phyloP scores from a whole-genome alignment of 2,113 vertebrate species.

The Accipiter virgatus region DNA sequence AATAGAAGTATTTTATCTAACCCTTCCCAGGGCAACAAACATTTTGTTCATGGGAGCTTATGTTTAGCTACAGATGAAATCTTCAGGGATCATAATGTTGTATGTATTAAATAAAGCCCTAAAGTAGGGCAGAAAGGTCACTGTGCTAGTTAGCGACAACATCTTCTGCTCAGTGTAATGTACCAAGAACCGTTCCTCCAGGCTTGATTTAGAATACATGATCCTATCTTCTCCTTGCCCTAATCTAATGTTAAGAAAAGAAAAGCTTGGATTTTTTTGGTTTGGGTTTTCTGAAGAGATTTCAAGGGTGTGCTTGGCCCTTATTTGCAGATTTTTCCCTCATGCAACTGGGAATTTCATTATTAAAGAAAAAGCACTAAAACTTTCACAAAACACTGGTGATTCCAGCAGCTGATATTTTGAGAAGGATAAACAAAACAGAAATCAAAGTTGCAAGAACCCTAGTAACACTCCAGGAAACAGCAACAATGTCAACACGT shows the following conservation, averaged over 20 bases:
- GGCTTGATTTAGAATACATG: background rate
- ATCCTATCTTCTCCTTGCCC: background rate
- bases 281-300: background rate
- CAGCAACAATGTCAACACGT: background rate
- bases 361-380: background rate
- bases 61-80: background rate
- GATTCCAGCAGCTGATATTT: background rate
- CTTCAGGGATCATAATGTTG: background rate
- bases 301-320: background rate
- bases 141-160: background rate
- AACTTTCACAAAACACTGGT: background rate
- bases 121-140: background rate
- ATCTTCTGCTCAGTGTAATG: background rate
- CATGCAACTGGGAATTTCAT: background rate
- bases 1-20: background rate
- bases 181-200: background rate
- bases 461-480: background rate
- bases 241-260: background rate
- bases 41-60: background rate
- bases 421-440: conserved; percentile 18
- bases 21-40: background rate
- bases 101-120: background rate
- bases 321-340: background rate
- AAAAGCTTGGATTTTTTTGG: background rate
- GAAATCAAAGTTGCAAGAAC: conserved; percentile 23